Evolutionary conservation across 2,113 vertebrate species (phyloP).

Genomic region (Lepus timidus): DNA sequence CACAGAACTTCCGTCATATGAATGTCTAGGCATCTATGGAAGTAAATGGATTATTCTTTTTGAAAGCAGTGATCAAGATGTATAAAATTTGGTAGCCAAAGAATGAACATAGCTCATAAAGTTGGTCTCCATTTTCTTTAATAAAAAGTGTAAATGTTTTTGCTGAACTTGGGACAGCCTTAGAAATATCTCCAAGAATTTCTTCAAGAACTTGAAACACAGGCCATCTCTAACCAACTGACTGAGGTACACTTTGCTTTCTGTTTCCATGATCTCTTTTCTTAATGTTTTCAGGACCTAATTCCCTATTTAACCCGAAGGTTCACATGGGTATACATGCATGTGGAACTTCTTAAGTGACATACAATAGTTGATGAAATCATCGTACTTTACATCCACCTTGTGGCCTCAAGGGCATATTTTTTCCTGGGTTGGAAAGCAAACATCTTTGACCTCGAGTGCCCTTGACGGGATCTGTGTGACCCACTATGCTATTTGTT

Average conservation of each 20-base stretch:
- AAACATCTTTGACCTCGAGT: not conserved
- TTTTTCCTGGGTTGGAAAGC: not conserved
- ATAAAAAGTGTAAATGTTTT: not conserved
- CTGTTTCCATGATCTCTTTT: not conserved
- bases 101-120: slow-evolving; percentile 32
- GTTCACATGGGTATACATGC: no score
- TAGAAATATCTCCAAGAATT: slow-evolving; percentile 15
- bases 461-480: not conserved
- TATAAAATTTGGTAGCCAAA: slow-evolving; percentile 35
- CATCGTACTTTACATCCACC: not conserved
- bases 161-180: not conserved
- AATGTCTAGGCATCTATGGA: slow-evolving; percentile 4
- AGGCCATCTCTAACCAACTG: not conserved
- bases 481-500: not conserved
- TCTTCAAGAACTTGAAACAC: not conserved
- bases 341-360: not conserved
- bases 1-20: not conserved
- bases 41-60: slow-evolving; percentile 21
- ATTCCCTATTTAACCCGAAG: not conserved
- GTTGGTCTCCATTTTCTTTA: not conserved
- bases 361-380: not conserved
- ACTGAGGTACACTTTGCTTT: not conserved
- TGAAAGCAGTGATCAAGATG: slow-evolving; percentile 44
- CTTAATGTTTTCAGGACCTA: not conserved
- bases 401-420: not conserved